Percentiles rank a stretch among this genome's conserved stretches.
These are phyloP conservation scores for Podiceps cristatus DNA, from an alignment of 2,113 vertebrate genomes.

Conservation along the genomic window DNA sequence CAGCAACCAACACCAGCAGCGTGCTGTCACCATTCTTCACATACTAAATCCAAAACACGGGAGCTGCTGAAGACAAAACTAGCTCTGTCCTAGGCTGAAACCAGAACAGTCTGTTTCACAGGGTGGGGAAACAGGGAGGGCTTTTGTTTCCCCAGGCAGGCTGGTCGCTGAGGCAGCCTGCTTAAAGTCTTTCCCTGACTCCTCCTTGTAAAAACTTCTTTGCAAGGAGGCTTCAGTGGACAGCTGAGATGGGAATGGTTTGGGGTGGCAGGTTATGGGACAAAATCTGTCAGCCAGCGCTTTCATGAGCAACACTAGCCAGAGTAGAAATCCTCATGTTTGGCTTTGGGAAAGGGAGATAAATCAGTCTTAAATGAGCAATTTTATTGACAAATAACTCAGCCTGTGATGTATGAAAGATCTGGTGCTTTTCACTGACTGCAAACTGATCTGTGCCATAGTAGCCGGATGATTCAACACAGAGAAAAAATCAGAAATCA, in stretches of 20 bases:
- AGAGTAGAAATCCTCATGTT: neutral
- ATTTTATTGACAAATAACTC: conserved; percentile 7
- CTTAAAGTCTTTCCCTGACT: neutral
- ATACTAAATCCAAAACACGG: no score
- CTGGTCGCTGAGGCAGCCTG: neutral
- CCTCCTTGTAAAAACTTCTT: neutral
- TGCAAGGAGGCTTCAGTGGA: neutral
- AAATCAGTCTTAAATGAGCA: neutral
- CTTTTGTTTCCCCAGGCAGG: neutral
- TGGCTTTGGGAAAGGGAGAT: neutral
- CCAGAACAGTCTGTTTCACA: neutral
- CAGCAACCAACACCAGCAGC: no score
- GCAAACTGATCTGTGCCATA: neutral
- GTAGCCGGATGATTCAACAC: neutral
- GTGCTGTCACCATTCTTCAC: no score
- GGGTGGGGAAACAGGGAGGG: neutral
- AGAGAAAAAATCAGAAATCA: neutral
- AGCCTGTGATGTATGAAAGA: neutral
- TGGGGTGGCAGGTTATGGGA: neutral
- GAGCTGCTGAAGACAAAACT: no score
- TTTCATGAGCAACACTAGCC: neutral
- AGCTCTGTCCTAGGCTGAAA: no score
- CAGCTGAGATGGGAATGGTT: neutral
- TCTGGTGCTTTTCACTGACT: neutral
- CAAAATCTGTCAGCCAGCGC: neutral